phyloP scores from a whole-genome alignment of 2,888 invertebrate genomes.

The Augiades crinisus region DNA sequence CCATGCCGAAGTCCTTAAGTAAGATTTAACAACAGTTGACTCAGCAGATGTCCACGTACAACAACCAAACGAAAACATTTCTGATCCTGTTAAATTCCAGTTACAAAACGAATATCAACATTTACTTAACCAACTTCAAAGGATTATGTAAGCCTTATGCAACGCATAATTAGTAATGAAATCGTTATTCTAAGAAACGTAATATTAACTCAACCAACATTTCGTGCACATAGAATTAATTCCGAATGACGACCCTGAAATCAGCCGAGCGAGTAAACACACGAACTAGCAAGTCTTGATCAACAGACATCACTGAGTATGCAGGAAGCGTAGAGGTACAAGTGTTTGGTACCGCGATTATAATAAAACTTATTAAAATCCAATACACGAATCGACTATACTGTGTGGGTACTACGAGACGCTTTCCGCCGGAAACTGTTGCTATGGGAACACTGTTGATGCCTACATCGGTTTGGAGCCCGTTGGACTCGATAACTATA shows the following conservation, averaged over 20 bases:
- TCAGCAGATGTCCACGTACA: no score
- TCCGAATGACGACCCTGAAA: conserved; percentile 37
- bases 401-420: conserved; percentile 52
- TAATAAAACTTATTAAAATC: conserved; percentile 62
- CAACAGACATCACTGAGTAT: conserved; percentile 46
- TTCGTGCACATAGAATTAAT: conserved; percentile 6
- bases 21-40: no score
- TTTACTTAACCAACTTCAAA: no score
- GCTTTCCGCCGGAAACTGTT: conserved; percentile 63
- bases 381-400: conserved; percentile 58
- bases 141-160: no score
- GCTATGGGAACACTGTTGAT: conserved; percentile 47
- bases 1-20: no score
- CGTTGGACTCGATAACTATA: conserved; percentile 6
- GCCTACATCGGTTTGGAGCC: conserved; percentile 3
- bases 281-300: conserved; percentile 50
- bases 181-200: no score
- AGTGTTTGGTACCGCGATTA: conserved; percentile 42
- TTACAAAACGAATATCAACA: no score
- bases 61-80: no score
- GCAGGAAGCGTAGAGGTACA: conserved; percentile 51
- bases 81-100: no score
- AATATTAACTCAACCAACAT: no score
- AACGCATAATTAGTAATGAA: no score
- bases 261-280: conserved; percentile 47